A percentile compares a stretch with the other conserved stretches of the same genome.
Evolutionary conservation across 1,140 invertebrate species (phyloP).

Genomic region (Monomorium pharaonis): DNA sequence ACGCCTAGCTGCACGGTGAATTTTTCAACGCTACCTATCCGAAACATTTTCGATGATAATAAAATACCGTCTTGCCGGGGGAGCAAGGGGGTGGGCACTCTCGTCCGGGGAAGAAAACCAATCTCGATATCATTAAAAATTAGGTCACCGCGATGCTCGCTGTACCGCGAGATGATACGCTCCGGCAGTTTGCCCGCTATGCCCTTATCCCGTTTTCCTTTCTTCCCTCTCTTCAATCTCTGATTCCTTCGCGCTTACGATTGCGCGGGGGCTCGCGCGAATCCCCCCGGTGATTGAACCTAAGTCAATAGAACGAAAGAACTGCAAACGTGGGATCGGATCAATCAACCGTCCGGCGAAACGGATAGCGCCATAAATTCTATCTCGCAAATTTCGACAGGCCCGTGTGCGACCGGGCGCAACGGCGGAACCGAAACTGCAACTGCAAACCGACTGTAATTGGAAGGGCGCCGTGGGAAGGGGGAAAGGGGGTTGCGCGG

Average conservation of each 20-base stretch:
- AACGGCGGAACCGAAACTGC: conserved; percentile 45
- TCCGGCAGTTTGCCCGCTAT: neutral
- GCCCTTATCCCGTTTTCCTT: neutral
- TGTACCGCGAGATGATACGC: neutral
- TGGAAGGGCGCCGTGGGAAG: conserved; percentile 33
- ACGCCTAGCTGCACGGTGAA: too few species aligned
- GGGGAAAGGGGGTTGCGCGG: too few species aligned
- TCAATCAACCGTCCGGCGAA: conserved; percentile 40
- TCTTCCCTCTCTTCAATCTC: neutral
- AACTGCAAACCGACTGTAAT: conserved; percentile 55
- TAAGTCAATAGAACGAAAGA: conserved; percentile 52
- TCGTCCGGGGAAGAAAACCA: neutral
- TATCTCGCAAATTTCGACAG: conserved; percentile 41
- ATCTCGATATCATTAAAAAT: neutral
- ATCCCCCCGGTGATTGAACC: conserved; percentile 14
- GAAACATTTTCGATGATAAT: neutral
- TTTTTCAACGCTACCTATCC: neutral
- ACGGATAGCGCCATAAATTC: conserved; percentile 37
- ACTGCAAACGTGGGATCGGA: conserved; percentile 17
- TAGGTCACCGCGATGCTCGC: neutral
- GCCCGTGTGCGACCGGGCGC: conserved; percentile 1
- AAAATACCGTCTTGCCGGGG: neutral
- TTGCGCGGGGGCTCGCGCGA: neutral
- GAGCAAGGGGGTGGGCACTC: neutral
- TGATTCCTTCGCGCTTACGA: neutral